phyloP scores from a whole-genome alignment of 2,888 invertebrate genomes.

The Adelognathus sp. region DNA sequence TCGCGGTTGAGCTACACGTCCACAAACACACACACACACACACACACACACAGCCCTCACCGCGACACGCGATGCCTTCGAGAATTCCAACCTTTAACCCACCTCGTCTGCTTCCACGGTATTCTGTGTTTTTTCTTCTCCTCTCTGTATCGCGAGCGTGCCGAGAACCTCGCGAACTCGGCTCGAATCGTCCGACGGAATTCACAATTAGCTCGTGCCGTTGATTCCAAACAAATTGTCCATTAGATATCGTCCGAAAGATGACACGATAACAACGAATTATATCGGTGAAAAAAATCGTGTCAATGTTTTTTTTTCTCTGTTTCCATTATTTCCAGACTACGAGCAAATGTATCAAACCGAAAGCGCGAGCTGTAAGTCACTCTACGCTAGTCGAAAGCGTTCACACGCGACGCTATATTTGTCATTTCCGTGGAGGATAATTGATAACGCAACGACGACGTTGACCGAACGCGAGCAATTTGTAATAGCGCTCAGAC shows the following conservation, averaged over 20 bases:
- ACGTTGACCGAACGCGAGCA: constrained; percentile 51
- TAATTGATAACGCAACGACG: constrained; percentile 46
- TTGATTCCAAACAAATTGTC: background rate
- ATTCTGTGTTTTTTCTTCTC: background rate
- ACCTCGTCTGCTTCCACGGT: constrained; percentile 29
- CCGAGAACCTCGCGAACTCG: background rate
- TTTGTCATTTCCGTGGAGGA: constrained; percentile 24
- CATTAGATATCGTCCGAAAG: background rate
- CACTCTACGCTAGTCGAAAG: background rate
- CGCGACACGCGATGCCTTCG: constrained; percentile 61
- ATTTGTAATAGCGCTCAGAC: constrained; percentile 49
- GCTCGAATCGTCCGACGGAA: constrained; percentile 11
- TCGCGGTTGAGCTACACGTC: constrained; percentile 30
- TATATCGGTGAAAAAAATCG: background rate
- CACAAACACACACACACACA: too few relatives aligned
- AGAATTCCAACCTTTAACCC: constrained; percentile 49
- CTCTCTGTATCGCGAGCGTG: background rate
- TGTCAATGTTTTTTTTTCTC: background rate
- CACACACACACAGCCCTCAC: too few relatives aligned
- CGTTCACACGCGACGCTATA: constrained; percentile 2
- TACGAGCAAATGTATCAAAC: background rate
- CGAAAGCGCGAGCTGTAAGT: background rate
- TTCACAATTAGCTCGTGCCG: background rate
- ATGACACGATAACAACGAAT: background rate
- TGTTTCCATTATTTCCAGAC: background rate